Evolutionary conservation across 2,797 vertebrate species (phyloP), one percentile per base, ranked within the genome.

Genomic region (Arremon brunneinucha): DNA sequence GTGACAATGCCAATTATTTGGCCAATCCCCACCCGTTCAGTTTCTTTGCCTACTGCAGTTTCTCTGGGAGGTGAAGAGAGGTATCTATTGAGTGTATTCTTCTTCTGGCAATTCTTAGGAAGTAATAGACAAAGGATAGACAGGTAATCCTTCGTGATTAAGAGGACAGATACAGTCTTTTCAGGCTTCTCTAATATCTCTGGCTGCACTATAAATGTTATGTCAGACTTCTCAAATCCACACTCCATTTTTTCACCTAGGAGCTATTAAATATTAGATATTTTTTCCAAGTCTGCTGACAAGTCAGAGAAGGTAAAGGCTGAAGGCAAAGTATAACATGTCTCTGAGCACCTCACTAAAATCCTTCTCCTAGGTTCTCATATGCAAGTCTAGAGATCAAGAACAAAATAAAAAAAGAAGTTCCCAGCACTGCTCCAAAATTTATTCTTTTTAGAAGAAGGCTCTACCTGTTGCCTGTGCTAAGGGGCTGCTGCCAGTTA

Each of bases 101-200:
- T 82, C 34, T 93, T 81, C 80, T 69, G 76, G 65, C 23, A 65
- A 32, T 55, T 94, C 47, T 86, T 67, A 39, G 43, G 78, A 82
- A 93, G 46, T 39, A 55, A 72, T 50, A 94, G 82, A 72, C 83
- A 62, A 91, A 78, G 32, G 50, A 68, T 7, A 91, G 62, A 53
- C 52, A 80, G 70, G 71, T 84, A 89, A 84, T 89, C 49, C 65
- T 77, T 83, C 76, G 80, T 87, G 60, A 91, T 92, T 87, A 89
- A 85, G 87, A 64, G 60, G 69, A 87, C 35, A 89, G 75, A 85
- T 62, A 89, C 7, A 55, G 50, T 56, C 30, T 90, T 80, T 76
- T 26, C 39, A 87, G 57, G 22, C 9, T 76, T 91, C 72, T 62
- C 46, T 90, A 90, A 81, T 87, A 86, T 35, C 63, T 90, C 88